Conservation (phyloP, 2,888 invertebrate genomes). For the Hesperia comma region DNA sequence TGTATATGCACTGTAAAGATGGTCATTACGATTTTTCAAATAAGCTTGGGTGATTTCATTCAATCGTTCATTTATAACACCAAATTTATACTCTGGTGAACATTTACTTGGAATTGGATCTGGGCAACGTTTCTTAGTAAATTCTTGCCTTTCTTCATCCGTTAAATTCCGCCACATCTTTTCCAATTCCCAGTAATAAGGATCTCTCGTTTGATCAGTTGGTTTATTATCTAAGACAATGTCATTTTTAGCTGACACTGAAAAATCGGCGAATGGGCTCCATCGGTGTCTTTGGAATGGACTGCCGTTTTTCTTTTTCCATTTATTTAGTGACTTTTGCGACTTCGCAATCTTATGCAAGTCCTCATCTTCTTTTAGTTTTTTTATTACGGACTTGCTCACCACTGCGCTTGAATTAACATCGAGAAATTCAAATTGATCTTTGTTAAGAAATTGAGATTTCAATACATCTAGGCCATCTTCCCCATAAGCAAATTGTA, state of each 20-base stretch:
- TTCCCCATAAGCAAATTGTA: constrained; percentile 97
- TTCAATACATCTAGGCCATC: constrained; percentile 96
- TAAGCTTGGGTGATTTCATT: constrained; percentile 87
- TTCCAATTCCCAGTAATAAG: constrained; percentile 84
- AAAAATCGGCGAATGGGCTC: constrained; percentile 86
- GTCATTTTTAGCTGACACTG: constrained; percentile 75
- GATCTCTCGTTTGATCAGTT: constrained; percentile 83
- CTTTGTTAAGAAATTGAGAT: constrained; percentile 90
- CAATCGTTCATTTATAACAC: constrained; percentile 92
- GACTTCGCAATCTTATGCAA: constrained; percentile 79
- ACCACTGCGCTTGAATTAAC: constrained; percentile 89
- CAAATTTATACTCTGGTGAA: constrained; percentile 90
- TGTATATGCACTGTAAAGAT: constrained; percentile 58
- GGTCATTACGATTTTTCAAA: constrained; percentile 70
- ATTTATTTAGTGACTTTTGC: constrained; percentile 84
- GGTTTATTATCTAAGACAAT: constrained; percentile 73
- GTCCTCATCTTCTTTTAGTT: constrained; percentile 83
- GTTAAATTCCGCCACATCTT: constrained; percentile 87
- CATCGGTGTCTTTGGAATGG: constrained; percentile 70
- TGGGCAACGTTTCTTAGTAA: constrained; percentile 85
- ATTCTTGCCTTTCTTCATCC: constrained; percentile 83
- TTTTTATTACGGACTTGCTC: constrained; percentile 81
- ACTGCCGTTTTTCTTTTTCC: constrained; percentile 84
- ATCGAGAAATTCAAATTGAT: constrained; percentile 91
- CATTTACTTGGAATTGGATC: constrained; percentile 89